Percentiles rank a stretch among this genome's conserved stretches.
Evolutionary conservation across 2,113 vertebrate species (phyloP).

Genomic region (Camelus bactrianus): DNA sequence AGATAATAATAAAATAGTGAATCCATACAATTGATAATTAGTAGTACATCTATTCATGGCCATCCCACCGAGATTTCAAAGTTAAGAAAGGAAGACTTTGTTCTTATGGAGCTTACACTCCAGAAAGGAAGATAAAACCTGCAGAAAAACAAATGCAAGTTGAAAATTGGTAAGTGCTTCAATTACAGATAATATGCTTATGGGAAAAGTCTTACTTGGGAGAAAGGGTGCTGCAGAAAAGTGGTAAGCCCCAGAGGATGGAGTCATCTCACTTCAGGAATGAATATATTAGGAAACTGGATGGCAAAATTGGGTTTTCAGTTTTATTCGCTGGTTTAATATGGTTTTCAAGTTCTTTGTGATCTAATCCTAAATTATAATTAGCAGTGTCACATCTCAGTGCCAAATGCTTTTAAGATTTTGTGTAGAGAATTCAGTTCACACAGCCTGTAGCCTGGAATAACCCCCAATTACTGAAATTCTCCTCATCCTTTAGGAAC

Average conservation of each 20-base stretch:
- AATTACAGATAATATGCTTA: neutral
- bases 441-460: too few relatives aligned
- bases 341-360: constrained; percentile 41
- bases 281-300: neutral
- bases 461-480: neutral
- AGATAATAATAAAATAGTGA: neutral
- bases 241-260: neutral
- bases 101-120: neutral
- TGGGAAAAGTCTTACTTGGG: neutral
- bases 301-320: neutral
- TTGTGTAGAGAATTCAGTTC: neutral
- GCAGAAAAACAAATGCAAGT: neutral
- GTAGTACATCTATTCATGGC: neutral
- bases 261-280: neutral
- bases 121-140: neutral
- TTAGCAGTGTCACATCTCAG: neutral
- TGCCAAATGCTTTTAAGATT: neutral
- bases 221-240: neutral
- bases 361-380: neutral
- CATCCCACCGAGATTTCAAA: neutral
- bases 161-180: neutral
- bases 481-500: neutral
- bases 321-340: constrained; percentile 7
- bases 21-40: neutral
- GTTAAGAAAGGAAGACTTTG: neutral